phyloP scores from a whole-genome alignment of 2,888 invertebrate genomes.

The Eilema sororculum region DNA sequence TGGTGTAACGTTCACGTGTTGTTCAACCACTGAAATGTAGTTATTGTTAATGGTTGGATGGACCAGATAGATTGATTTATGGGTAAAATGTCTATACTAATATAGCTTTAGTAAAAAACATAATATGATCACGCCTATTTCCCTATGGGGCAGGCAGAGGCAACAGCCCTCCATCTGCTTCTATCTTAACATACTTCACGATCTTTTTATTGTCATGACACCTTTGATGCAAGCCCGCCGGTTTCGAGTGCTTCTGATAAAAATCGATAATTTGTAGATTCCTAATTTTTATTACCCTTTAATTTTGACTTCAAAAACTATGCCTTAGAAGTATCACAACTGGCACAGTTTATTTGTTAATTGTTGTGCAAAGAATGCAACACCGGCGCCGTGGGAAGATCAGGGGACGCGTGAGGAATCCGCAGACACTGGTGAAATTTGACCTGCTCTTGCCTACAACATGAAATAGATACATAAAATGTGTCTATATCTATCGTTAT shows the following conservation, averaged over 20 bases:
- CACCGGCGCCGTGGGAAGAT: slow-evolving; percentile 57
- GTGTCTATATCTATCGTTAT: slow-evolving; percentile 1
- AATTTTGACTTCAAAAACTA: too few species aligned
- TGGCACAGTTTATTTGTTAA: slow-evolving; percentile 44
- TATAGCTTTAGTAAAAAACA: neutral
- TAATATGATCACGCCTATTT: neutral
- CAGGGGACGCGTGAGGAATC: slow-evolving; percentile 54
- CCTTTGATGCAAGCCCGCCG: too few species aligned
- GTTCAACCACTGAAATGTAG: neutral
- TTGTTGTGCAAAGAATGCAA: slow-evolving; percentile 56
- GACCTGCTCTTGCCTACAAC: slow-evolving; percentile 46
- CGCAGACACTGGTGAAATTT: slow-evolving; percentile 53
- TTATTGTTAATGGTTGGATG: neutral
- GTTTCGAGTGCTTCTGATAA: neutral
- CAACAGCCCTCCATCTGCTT: too few species aligned
- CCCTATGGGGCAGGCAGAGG: too few species aligned
- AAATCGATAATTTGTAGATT: slow-evolving; percentile 28
- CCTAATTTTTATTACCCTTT: too few species aligned
- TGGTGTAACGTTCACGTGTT: neutral
- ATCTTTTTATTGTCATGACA: too few species aligned
- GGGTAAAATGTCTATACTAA: neutral
- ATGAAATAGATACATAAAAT: slow-evolving; percentile 40
- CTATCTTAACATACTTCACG: too few species aligned
- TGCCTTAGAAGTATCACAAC: slow-evolving; percentile 34
- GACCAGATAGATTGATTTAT: neutral